Conservation (phyloP, 2,113 vertebrate species). For the Numida meleagris region DNA sequence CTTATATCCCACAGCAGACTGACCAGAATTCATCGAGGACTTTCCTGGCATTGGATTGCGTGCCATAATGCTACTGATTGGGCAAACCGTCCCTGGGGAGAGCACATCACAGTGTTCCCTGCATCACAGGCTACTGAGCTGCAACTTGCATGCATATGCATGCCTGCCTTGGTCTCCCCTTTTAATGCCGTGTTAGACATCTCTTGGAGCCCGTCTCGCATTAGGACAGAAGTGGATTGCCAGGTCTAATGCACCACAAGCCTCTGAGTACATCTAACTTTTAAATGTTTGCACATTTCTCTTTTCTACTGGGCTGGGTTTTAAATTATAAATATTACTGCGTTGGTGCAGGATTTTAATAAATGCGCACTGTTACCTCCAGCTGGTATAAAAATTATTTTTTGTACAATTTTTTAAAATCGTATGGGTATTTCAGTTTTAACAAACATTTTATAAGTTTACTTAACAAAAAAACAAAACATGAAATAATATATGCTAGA, state of each 20-base stretch:
- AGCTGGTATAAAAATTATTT: constrained; percentile 61
- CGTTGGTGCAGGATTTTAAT: constrained; percentile 79
- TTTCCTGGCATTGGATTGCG: not conserved
- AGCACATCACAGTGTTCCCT: not conserved
- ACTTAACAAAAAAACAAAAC: constrained; percentile 64
- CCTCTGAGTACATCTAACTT: constrained; percentile 59
- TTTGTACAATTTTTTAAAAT: constrained; percentile 75
- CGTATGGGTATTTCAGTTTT: constrained; percentile 80
- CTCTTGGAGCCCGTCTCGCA: constrained; percentile 40
- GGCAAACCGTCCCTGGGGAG: constrained; percentile 42
- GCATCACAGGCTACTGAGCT: constrained; percentile 3
- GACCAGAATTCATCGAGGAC: constrained; percentile 27
- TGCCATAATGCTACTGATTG: constrained; percentile 79
- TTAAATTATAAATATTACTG: constrained; percentile 80
- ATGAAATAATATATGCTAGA: constrained; percentile 79
- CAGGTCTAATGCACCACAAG: constrained; percentile 50
- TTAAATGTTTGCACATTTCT: constrained; percentile 80
- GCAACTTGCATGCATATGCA: not conserved
- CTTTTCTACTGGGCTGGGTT: constrained; percentile 81
- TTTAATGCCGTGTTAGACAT: constrained; percentile 48
- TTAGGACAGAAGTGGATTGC: constrained; percentile 40
- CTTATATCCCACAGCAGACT: constrained; percentile 66
- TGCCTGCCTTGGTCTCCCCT: constrained; percentile 40
- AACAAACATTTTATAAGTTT: constrained; percentile 79
- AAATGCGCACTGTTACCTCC: constrained; percentile 84